phyloP scores from a whole-genome alignment of 2,113 vertebrate genomes.

The Amblyopsis rosae region DNA sequence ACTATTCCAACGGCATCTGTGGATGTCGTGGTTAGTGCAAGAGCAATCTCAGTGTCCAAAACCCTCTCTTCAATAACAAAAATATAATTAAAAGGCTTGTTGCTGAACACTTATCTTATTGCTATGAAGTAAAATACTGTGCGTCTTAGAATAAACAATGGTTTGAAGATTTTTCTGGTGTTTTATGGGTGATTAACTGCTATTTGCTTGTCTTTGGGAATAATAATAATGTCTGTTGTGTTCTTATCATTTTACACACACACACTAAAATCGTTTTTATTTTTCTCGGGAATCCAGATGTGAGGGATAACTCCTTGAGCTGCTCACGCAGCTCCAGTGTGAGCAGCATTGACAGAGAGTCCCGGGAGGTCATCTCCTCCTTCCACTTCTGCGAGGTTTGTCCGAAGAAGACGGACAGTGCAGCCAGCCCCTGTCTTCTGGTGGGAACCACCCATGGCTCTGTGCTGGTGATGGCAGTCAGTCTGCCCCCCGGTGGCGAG shows the following conservation, averaged over 20 bases:
- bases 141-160: background rate
- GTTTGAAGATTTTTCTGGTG: slow-evolving; percentile 10
- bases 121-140: too few relatives aligned
- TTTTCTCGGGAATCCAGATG: slow-evolving; percentile 77
- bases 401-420: slow-evolving; percentile 83
- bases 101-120: too few relatives aligned
- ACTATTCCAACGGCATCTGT: background rate
- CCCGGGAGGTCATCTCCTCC: slow-evolving; percentile 91
- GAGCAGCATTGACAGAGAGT: slow-evolving; percentile 95
- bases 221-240: background rate
- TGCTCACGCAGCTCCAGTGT: slow-evolving; percentile 95
- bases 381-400: slow-evolving; percentile 92
- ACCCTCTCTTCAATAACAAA: background rate
- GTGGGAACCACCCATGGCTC: slow-evolving; percentile 91
- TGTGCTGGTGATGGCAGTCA: slow-evolving; percentile 86
- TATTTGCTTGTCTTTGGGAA: slow-evolving; percentile 6
- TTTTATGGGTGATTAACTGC: slow-evolving; percentile 19
- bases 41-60: slow-evolving; percentile 49
- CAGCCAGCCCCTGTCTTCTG: slow-evolving; percentile 85
- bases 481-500: slow-evolving; percentile 85
- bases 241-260: background rate
- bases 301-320: slow-evolving; percentile 92
- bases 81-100: too few relatives aligned
- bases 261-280: background rate
- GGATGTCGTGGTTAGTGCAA: slow-evolving; percentile 6